Percentiles rank a stretch among this genome's conserved stretches.
phyloP scores from a whole-genome alignment of 2,888 invertebrate species.

The Salticus scenicus region DNA sequence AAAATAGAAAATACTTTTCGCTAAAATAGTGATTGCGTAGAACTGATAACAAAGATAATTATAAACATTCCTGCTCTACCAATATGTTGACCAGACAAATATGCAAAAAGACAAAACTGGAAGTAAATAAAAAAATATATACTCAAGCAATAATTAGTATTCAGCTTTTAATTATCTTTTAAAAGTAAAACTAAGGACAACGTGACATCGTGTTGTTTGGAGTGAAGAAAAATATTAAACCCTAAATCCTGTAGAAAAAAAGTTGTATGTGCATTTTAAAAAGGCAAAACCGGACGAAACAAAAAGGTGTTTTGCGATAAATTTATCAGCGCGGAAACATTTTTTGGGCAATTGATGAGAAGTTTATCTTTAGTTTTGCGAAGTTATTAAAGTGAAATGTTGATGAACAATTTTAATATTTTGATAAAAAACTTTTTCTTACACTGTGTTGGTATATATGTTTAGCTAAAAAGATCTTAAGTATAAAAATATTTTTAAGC shows the following conservation, averaged over 20 bases:
- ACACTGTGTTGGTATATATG: too few relatives aligned
- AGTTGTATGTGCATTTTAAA: background rate
- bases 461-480: too few relatives aligned
- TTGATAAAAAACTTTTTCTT: too few relatives aligned
- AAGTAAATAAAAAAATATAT: background rate
- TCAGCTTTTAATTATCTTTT: background rate
- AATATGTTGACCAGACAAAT: too few relatives aligned
- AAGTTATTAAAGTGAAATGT: background rate
- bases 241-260: background rate
- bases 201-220: background rate
- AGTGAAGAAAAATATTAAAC: background rate
- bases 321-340: conserved; percentile 3
- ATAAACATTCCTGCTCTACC: too few relatives aligned
- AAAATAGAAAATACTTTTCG: too few relatives aligned
- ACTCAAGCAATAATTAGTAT: background rate
- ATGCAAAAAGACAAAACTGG: too few relatives aligned
- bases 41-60: too few relatives aligned
- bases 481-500: too few relatives aligned
- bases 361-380: conserved; percentile 10
- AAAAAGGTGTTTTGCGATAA: conserved; percentile 4
- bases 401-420: background rate
- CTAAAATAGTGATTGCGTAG: too few relatives aligned
- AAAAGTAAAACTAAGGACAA: background rate
- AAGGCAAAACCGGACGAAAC: background rate
- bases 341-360: conserved; percentile 1